phyloP scores from a whole-genome alignment of 2,888 invertebrate species.

The Cordilura impudica region DNA sequence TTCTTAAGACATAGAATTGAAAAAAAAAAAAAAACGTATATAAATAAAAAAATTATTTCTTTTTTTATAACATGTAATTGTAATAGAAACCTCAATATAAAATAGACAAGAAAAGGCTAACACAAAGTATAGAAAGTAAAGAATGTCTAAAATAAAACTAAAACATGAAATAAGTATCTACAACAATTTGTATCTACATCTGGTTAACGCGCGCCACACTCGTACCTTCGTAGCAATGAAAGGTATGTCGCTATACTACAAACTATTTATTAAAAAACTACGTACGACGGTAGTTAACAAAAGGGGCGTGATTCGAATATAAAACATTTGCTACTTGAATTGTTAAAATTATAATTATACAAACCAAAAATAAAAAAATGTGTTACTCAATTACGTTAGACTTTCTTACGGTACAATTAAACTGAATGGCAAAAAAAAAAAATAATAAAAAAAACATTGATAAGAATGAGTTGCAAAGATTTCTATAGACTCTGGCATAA shows the following conservation, averaged over 20 bases:
- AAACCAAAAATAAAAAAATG: not conserved
- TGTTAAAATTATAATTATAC: not conserved
- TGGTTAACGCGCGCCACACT: not conserved
- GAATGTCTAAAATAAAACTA: not conserved
- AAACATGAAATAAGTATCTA: not conserved
- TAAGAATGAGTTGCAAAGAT: not conserved
- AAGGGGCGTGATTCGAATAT: slow-evolving; percentile 52
- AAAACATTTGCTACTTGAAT: not conserved
- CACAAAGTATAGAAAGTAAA: not conserved
- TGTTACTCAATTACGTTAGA: not conserved
- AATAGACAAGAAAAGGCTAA: not conserved
- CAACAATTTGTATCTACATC: not conserved
- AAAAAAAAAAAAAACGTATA: too few species aligned
- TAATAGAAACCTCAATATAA: not conserved
- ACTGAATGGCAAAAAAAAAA: not conserved
- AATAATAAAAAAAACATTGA: not conserved
- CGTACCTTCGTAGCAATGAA: not conserved
- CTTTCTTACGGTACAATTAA: not conserved
- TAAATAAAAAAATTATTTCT: too few species aligned
- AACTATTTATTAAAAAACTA: not conserved
- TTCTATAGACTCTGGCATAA: too few species aligned
- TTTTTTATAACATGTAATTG: not conserved
- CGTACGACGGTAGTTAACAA: not conserved
- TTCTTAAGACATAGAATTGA: too few species aligned
- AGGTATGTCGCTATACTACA: not conserved